phyloP scores from a whole-genome alignment of 2,113 vertebrate species.

The Cranoglanis bouderius region DNA sequence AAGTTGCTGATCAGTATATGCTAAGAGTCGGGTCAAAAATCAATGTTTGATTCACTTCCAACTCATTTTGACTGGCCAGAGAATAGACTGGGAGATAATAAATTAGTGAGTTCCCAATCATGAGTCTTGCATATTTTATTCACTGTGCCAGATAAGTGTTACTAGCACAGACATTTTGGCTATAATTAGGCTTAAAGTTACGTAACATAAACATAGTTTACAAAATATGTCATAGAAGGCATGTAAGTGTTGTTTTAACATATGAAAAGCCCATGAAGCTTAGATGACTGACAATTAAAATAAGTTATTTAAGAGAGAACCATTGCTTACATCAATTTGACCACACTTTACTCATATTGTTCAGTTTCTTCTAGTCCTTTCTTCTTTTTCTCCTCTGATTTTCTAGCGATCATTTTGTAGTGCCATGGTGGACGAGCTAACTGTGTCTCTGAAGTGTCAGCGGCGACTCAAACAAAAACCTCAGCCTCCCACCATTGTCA shows the following conservation, averaged over 20 bases:
- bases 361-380: slow-evolving; percentile 37
- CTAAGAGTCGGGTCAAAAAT: background rate
- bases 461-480: slow-evolving; percentile 96
- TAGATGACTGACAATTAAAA: background rate
- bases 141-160: background rate
- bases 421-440: slow-evolving; percentile 95
- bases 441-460: slow-evolving; percentile 95
- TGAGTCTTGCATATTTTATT: background rate
- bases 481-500: slow-evolving; percentile 93
- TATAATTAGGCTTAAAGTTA: background rate
- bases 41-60: background rate
- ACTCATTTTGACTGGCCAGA: background rate
- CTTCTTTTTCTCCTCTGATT: slow-evolving; percentile 26
- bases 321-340: background rate
- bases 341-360: background rate
- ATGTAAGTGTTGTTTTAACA: background rate
- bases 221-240: background rate
- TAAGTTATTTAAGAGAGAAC: background rate
- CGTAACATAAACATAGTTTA: background rate
- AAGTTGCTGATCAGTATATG: background rate
- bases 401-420: slow-evolving; percentile 88
- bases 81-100: background rate
- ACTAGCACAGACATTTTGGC: background rate
- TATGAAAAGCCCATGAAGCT: background rate
- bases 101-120: background rate